These are phyloP conservation scores for Drosophila athabasca DNA, from an alignment of 1,140 invertebrate genomes.

Conservation along the genomic window DNA sequence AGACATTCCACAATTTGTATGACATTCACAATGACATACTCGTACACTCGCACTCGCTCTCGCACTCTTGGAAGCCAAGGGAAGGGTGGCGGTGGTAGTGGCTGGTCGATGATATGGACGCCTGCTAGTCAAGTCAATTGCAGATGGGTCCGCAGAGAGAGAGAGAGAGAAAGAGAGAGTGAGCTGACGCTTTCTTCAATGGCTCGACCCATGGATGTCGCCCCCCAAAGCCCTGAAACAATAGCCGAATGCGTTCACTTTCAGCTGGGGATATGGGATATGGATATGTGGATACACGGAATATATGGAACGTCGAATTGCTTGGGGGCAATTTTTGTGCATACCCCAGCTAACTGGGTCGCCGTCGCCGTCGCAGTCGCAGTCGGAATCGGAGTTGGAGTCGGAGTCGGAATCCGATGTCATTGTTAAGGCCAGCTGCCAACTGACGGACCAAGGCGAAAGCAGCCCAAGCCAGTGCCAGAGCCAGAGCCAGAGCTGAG, in stretches of 20 bases:
- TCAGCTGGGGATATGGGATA: constrained; percentile 22
- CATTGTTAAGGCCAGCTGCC: constrained; percentile 36
- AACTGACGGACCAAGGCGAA: constrained; percentile 14
- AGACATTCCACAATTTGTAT: constrained; percentile 61
- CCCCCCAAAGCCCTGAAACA: constrained; percentile 16
- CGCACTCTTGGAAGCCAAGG: constrained; percentile 18
- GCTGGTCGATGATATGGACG: constrained; percentile 18
- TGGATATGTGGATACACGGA: background rate
- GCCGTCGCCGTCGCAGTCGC: constrained; percentile 10
- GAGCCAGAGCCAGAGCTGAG: background rate
- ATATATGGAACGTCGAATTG: too few species aligned
- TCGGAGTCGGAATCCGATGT: constrained; percentile 8
- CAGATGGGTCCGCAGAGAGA: constrained; percentile 8
- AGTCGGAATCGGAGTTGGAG: constrained; percentile 1
- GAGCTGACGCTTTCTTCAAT: constrained; percentile 3
- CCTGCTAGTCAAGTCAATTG: constrained; percentile 20
- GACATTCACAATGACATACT: constrained; percentile 63
- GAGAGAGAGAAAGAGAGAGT: constrained; percentile 1
- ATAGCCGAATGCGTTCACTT: constrained; percentile 22
- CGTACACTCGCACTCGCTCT: constrained; percentile 7
- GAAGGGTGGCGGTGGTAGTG: background rate
- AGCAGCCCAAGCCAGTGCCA: background rate
- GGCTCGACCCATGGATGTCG: background rate
- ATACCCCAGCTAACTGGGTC: background rate
- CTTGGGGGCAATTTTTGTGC: too few species aligned